Base-by-base conservation (phyloP, 2,113 vertebrate genomes). In the Ictalurus punctatus region DNA sequence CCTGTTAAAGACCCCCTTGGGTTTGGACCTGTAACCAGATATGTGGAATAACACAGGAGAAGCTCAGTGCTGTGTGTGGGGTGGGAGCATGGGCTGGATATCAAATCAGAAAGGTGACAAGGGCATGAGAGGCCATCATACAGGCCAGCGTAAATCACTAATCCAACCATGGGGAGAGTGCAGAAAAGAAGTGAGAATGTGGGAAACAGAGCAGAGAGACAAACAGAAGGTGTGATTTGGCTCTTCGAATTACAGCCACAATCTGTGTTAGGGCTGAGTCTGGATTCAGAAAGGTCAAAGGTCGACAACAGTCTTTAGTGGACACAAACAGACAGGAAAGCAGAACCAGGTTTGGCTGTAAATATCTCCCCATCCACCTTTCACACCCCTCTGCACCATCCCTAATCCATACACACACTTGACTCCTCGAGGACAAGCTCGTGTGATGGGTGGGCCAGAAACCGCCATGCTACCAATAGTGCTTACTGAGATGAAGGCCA, bases 1-100 rank as follows among this genome's bases (percentile, higher is more conserved):
- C 93, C 92, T 25, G 83, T 95, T 95, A 95, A 96, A 95, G 94
- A 96, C 94, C 94, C 95, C 94, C 95, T 91, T 95, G 95, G 94
- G 95, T 95, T 93, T 93, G 91, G 91, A 90, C 91, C 93, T 92
- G 95, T 95, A 96, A 96, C 95, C 82, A 92, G 94, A 96, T 95
- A 96, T 92, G 91, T 95, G 92, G 89, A 96, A 96, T 96, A 96
- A 96, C 96, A 96, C 89, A 91, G 84, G 90, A n/a, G 83, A 69
- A 90, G 92, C 86, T 89, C 88, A 71, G 89, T 73, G 90, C 92
- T 90, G 91, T 67, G 87, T 86, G 87, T 83, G 84, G 90, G 89
- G 85, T 92, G 88, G 82, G 85, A 90, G 71, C 89, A 90, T 56
- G 13, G 91, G 73, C 67, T 86, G 83, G 87, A 89, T 83, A 84